Evolutionary conservation across 2,797 vertebrate genomes (phyloP).

Genomic region (Channallabes apus): DNA sequence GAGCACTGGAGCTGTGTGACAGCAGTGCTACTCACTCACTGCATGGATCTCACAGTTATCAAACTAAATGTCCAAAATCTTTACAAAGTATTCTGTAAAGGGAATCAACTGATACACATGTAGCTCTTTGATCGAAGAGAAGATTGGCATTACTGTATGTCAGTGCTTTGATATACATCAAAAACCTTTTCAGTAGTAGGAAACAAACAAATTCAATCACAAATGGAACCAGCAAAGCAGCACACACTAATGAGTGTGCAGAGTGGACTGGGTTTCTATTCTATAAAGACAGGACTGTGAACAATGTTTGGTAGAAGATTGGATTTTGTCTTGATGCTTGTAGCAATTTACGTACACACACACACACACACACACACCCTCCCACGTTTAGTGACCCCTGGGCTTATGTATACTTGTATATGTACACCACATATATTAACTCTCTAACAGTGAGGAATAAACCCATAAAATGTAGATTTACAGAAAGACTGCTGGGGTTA

Average conservation of each 20-base stretch:
- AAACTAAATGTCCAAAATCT: background rate
- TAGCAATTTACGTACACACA: background rate
- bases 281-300: slow-evolving; percentile 2
- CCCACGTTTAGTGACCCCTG: slow-evolving; percentile 1
- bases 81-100: background rate
- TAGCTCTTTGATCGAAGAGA: background rate
- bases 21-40: background rate
- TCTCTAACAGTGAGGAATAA: background rate
- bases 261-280: background rate
- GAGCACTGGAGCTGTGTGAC: background rate
- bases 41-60: background rate
- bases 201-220: background rate
- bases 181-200: background rate
- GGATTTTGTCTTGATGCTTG: slow-evolving; percentile 13
- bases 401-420: background rate
- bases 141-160: background rate
- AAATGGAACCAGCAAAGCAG: background rate
- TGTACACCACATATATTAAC: background rate
- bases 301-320: slow-evolving; percentile 16
- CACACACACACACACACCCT: background rate
- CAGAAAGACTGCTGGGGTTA: background rate
- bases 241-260: slow-evolving; percentile 9
- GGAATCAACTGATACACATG: background rate
- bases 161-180: background rate
- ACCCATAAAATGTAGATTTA: background rate